A percentile compares a stretch with the other conserved stretches of the same genome.
Evolutionary conservation across 2,888 invertebrate species (phyloP).

Genomic region (Spilosoma lubricipeda): DNA sequence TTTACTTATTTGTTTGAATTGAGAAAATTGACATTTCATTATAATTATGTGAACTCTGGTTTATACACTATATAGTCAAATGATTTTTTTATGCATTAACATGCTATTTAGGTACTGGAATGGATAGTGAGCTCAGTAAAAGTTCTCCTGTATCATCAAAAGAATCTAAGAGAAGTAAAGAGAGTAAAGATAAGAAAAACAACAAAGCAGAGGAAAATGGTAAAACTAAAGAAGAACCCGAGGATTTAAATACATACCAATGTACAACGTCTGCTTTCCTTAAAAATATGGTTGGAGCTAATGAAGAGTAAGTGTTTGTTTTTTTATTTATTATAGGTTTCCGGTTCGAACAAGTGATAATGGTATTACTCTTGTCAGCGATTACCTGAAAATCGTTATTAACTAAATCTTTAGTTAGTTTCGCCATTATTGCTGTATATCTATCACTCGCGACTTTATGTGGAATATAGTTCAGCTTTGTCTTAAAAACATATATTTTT

Average conservation of each 20-base stretch:
- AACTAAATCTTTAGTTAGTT: background rate
- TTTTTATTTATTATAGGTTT: background rate
- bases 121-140: constrained; percentile 92
- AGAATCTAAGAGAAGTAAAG: constrained; percentile 92
- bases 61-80: background rate
- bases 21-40: too few species aligned
- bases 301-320: constrained; percentile 88
- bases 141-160: constrained; percentile 92
- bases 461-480: background rate
- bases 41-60: too few species aligned
- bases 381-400: too few species aligned
- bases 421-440: background rate
- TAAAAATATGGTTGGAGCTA: constrained; percentile 89
- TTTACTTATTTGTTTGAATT: too few species aligned
- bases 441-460: background rate
- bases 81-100: background rate
- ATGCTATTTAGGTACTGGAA: constrained; percentile 80
- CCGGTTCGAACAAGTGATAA: too few species aligned
- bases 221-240: constrained; percentile 88
- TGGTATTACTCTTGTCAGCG: too few species aligned
- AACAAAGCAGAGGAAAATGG: constrained; percentile 80
- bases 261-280: constrained; percentile 90
- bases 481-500: background rate
- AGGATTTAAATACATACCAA: constrained; percentile 88
- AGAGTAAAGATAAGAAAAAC: constrained; percentile 88